A percentile compares a stretch with the other conserved stretches of the same genome.
Evolutionary conservation across 1,140 invertebrate genomes (phyloP).

Genomic region (Apis cerana): DNA sequence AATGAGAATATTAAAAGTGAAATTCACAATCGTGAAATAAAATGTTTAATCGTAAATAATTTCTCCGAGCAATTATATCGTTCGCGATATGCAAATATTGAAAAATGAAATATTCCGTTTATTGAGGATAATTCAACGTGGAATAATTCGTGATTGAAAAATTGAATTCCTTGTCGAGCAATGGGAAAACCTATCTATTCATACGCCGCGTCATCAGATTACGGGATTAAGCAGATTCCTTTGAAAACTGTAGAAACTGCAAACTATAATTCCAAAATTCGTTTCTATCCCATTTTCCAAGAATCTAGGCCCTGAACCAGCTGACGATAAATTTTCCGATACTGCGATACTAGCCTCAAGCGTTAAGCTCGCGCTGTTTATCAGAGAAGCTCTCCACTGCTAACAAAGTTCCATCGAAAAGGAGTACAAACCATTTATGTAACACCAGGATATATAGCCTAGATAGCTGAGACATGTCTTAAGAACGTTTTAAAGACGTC

Average conservation of each 20-base stretch:
- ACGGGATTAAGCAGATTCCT: not conserved
- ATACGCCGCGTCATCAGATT: not conserved
- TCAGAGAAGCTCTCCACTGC: not conserved
- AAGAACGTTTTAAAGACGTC: too few species aligned
- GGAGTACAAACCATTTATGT: not conserved
- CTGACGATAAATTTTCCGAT: slow-evolving; percentile 21
- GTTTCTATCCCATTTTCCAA: too few species aligned
- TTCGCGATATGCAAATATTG: not conserved
- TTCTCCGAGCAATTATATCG: not conserved
- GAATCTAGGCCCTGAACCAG: not conserved
- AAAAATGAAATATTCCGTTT: not conserved
- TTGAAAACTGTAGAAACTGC: not conserved
- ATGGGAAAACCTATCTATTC: not conserved
- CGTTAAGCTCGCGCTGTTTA: not conserved
- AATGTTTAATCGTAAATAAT: not conserved
- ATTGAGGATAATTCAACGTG: not conserved
- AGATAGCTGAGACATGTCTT: too few species aligned
- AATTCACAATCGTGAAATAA: not conserved
- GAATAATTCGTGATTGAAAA: not conserved
- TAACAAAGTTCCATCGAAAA: not conserved
- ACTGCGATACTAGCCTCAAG: not conserved
- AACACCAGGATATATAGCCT: too few species aligned
- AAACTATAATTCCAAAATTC: slow-evolving; percentile 3
- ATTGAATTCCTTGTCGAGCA: not conserved
- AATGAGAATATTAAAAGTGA: not conserved